A percentile compares a stretch with the other conserved stretches of the same genome.
phyloP scores from a whole-genome alignment of 2,888 invertebrate species.

The Drosophila prostipennis region DNA sequence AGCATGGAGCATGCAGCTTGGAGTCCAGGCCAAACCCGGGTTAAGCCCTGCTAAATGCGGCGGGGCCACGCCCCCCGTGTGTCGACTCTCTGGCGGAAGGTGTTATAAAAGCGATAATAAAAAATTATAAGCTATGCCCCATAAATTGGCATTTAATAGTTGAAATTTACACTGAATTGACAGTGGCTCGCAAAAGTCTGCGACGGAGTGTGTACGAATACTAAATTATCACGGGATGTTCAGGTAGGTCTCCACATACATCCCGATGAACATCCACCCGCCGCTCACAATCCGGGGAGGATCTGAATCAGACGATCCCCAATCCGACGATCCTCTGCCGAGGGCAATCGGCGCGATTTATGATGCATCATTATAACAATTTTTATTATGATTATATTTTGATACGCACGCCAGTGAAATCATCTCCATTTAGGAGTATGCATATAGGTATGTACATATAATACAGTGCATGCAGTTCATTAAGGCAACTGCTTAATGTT shows the following conservation, averaged over 20 bases:
- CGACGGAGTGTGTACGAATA: conserved; percentile 12
- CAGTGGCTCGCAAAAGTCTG: conserved; percentile 47
- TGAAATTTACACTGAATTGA: conserved; percentile 79
- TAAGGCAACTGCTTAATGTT: too few species aligned
- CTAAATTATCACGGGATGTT: conserved; percentile 9
- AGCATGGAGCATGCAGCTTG: too few species aligned
- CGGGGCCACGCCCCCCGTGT: conserved; percentile 25
- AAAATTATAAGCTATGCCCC: conserved; percentile 78
- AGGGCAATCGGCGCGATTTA: conserved; percentile 67
- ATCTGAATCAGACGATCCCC: conserved; percentile 22
- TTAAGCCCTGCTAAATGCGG: conserved; percentile 20
- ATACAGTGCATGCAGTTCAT: conserved; percentile 3
- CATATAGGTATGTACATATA: too few species aligned
- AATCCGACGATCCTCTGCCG: conserved; percentile 35
- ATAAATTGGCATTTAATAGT: conserved; percentile 80
- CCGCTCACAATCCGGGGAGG: conserved; percentile 11
- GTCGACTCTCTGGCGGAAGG: conserved; percentile 45
- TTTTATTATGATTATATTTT: conserved; percentile 74
- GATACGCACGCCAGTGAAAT: conserved; percentile 62
- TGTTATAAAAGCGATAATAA: conserved; percentile 79
- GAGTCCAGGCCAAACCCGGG: not conserved
- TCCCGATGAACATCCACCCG: conserved; percentile 6
- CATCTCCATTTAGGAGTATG: not conserved
- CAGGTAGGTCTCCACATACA: conserved; percentile 9
- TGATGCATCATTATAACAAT: conserved; percentile 73